Conservation (phyloP, 1,140 invertebrate species). For the Portunus trituberculatus region DNA sequence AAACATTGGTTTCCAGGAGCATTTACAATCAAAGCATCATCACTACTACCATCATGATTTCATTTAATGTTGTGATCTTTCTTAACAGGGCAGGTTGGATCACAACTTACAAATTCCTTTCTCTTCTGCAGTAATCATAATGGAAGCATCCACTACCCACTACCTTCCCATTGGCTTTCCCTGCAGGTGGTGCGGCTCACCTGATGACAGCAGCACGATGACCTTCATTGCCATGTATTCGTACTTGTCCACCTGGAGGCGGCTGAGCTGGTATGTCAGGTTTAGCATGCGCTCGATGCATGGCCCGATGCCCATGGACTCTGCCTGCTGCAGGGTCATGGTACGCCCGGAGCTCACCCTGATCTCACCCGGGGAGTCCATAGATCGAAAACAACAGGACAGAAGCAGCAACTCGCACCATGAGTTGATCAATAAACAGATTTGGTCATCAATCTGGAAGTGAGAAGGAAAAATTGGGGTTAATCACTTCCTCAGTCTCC, state of each 20-base stretch:
- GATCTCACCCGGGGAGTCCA: constrained; percentile 92
- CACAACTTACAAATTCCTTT: too few relatives aligned
- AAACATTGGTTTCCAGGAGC: too few relatives aligned
- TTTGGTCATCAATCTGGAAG: constrained; percentile 95
- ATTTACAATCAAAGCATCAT: too few relatives aligned
- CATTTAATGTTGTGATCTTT: too few relatives aligned
- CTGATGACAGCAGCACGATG: constrained; percentile 94
- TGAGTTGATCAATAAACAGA: constrained; percentile 96
- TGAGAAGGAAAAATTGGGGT: neutral
- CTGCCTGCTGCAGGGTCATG: constrained; percentile 79
- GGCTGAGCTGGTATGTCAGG: constrained; percentile 94
- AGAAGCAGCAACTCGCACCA: constrained; percentile 97
- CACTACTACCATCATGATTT: too few relatives aligned
- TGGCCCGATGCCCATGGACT: constrained; percentile 87
- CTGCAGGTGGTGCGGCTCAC: constrained; percentile 81
- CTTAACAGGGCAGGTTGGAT: too few relatives aligned
- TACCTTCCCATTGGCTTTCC: too few relatives aligned
- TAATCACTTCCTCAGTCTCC: neutral
- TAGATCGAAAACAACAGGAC: constrained; percentile 94
- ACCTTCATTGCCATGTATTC: constrained; percentile 98
- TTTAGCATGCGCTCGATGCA: constrained; percentile 97
- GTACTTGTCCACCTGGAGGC: constrained; percentile 95
- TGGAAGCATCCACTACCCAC: too few relatives aligned
- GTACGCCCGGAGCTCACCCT: constrained; percentile 85
- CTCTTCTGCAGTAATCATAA: too few relatives aligned